A percentile compares a stretch with the other conserved stretches of the same genome.
Evolutionary conservation across 2,888 invertebrate species (phyloP).

Genomic region (Chalcis sispes): DNA sequence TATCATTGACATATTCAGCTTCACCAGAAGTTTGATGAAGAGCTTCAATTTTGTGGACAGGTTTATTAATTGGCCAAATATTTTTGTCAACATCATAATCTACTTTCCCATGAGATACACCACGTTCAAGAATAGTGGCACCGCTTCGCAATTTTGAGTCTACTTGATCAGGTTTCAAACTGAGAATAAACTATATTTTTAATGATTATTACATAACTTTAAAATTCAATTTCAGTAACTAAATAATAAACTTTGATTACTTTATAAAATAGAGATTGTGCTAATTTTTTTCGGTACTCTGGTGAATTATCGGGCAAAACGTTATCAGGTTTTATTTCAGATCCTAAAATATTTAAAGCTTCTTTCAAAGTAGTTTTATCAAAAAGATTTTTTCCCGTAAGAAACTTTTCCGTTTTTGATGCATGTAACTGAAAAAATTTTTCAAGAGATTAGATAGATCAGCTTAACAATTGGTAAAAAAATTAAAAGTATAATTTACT

Average conservation of each 20-base stretch:
- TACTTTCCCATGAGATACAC: slow-evolving; percentile 83
- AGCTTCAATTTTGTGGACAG: slow-evolving; percentile 86
- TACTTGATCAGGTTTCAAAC: neutral
- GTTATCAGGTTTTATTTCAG: slow-evolving; percentile 82
- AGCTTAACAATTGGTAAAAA: neutral
- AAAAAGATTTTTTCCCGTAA: slow-evolving; percentile 76
- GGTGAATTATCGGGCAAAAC: slow-evolving; percentile 83
- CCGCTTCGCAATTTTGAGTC: slow-evolving; percentile 79
- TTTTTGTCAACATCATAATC: slow-evolving; percentile 83
- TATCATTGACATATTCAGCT: slow-evolving; percentile 86
- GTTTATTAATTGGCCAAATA: slow-evolving; percentile 85
- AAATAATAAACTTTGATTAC: slow-evolving; percentile 7
- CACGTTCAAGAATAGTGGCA: slow-evolving; percentile 79
- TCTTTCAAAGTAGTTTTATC: slow-evolving; percentile 76
- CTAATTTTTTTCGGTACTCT: slow-evolving; percentile 83
- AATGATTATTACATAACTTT: neutral
- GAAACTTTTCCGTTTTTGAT: slow-evolving; percentile 77
- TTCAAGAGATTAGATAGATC: neutral
- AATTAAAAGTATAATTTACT: slow-evolving; percentile 56
- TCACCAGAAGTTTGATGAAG: slow-evolving; percentile 84
- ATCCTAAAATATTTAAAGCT: slow-evolving; percentile 77
- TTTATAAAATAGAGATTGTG: slow-evolving; percentile 77
- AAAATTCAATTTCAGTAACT: neutral
- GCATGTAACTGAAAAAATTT: slow-evolving; percentile 78
- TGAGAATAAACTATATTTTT: slow-evolving; percentile 37